phyloP scores from a whole-genome alignment of 2,113 vertebrate genomes.

The Gavialis gangeticus region DNA sequence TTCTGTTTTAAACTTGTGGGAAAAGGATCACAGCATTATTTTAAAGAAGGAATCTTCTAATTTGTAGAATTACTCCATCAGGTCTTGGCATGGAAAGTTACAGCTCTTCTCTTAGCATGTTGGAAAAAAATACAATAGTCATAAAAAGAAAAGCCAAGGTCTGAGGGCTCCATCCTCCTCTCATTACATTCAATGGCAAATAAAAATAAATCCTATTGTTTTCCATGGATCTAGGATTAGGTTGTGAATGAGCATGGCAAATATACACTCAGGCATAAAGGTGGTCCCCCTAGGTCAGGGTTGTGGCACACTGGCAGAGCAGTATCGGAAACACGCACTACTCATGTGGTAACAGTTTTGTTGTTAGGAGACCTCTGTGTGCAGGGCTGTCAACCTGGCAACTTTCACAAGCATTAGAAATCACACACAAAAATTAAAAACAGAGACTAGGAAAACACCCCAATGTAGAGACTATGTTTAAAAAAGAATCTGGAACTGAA shows the following conservation, averaged over 20 bases:
- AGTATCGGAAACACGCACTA: slow-evolving; percentile 44
- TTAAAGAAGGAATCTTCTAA: slow-evolving; percentile 1
- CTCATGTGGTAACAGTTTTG: background rate
- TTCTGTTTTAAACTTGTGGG: background rate
- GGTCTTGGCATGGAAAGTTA: background rate
- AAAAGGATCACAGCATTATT: background rate
- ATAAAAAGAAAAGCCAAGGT: slow-evolving; percentile 54
- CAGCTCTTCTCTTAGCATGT: background rate
- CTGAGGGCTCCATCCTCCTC: slow-evolving; percentile 19
- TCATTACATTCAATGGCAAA: slow-evolving; percentile 37
- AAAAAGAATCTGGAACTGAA: slow-evolving; percentile 58
- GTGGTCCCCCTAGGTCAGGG: slow-evolving; percentile 27
- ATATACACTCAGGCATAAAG: background rate
- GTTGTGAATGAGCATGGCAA: slow-evolving; percentile 37
- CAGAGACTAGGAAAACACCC: slow-evolving; percentile 54
- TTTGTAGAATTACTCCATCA: background rate
- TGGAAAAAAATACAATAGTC: slow-evolving; percentile 1
- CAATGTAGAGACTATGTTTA: slow-evolving; percentile 63
- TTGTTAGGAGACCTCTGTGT: slow-evolving; percentile 33
- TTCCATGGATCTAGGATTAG: slow-evolving; percentile 11
- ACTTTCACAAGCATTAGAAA: slow-evolving; percentile 40
- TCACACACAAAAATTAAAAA: slow-evolving; percentile 51
- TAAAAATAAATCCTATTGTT: slow-evolving; percentile 71
- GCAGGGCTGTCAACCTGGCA: slow-evolving; percentile 25
- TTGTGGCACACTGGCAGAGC: slow-evolving; percentile 28